Evolutionary conservation across 2,797 vertebrate genomes (phyloP), one percentile per base, ranked within the genome.

Genomic region (Kryptopterus vitreolus): DNA sequence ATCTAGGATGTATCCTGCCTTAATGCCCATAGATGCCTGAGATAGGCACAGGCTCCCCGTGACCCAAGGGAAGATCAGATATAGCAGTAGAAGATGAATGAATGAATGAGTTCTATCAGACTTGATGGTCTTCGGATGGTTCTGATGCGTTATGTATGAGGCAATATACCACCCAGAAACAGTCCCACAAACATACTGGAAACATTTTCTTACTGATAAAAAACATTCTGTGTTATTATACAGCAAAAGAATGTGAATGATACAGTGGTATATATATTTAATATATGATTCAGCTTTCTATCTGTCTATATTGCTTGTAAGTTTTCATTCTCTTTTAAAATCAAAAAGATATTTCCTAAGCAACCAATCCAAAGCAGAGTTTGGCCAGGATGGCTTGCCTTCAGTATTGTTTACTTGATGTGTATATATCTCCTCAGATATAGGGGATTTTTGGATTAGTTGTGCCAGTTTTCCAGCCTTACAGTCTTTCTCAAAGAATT

Each of bases 91-190:
- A n/a, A n/a, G n/a, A n/a, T n/a, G n/a, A n/a, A n/a, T n/a, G n/a
- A n/a, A n/a, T n/a, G n/a, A n/a, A n/a, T n/a, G n/a, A n/a, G n/a
- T n/a, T n/a, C n/a, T n/a, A n/a, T 83, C 38, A 81, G 66, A 8
- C 53, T 73, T 62, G 70, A 83, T 79, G 62, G 72, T 59, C 72
- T 24, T 3, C 7, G 11, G 9, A 38, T 73, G 69, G 29, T 76
- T 81, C 79, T n/a, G 58, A 58, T 43, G 10, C 38, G 7, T 6
- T 63, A 81, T 85, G 53, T 50, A 63, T 82, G 65, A 76, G 8
- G 38, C 83, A 79, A 69, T 57, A 81, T 72, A 63, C 85, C 83
- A 85, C 84, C 82, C 82, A 87, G 48, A 69, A 53, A 62, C 78
- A 59, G 1, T 63, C 18, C 80, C 43, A 69, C 77, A 46, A n/a